Percentiles rank a stretch among this genome's conserved stretches.
phyloP scores from a whole-genome alignment of 2,797 vertebrate genomes.

The Poecilia wingei region DNA sequence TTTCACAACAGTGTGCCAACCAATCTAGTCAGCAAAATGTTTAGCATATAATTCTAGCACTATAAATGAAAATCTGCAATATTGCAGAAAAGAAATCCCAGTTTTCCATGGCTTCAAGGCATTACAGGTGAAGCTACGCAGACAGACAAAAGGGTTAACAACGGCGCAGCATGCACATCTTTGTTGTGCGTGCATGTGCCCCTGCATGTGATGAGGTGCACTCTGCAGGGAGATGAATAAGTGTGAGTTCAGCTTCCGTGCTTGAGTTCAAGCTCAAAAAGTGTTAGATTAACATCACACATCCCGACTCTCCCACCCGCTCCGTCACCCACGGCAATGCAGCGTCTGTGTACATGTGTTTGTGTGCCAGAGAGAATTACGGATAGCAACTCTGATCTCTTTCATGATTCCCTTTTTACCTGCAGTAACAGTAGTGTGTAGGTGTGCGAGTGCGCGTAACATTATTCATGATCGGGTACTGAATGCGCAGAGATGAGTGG shows the following conservation, averaged over 20 bases:
- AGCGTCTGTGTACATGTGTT: conserved; percentile 28
- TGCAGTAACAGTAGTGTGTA: conserved; percentile 10
- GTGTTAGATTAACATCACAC: conserved; percentile 67
- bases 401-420: conserved; percentile 49
- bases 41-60: neutral
- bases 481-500: conserved; percentile 12
- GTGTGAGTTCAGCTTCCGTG: conserved; percentile 45
- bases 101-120: neutral
- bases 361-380: neutral
- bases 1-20: conserved; percentile 19
- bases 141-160: conserved; percentile 3
- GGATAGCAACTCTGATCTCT: conserved; percentile 28
- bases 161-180: neutral
- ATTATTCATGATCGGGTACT: neutral
- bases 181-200: neutral
- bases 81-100: neutral
- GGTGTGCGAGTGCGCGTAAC: neutral
- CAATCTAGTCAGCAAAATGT: conserved; percentile 6
- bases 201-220: conserved; percentile 26
- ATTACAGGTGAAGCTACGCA: conserved; percentile 5
- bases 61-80: neutral
- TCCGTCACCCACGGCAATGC: conserved; percentile 14
- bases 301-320: conserved; percentile 28
- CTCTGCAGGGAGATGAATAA: conserved; percentile 37
- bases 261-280: conserved; percentile 27